A percentile compares a stretch with the other conserved stretches of the same genome.
Evolutionary conservation across 2,797 vertebrate genomes (phyloP).

Genomic region (Phrynocephalus vlangalii): DNA sequence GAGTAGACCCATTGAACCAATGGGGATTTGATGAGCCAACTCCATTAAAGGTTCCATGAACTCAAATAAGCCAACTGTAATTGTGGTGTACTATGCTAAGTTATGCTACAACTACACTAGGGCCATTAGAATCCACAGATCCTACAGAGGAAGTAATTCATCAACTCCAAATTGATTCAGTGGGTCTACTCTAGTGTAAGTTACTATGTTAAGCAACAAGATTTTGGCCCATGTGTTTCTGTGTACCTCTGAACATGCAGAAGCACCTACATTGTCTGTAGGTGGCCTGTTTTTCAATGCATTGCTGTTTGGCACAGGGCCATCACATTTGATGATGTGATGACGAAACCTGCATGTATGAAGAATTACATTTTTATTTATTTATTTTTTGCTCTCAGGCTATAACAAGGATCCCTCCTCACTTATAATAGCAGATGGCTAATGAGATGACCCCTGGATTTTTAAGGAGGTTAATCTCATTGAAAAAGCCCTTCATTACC

Average conservation of each 20-base stretch:
- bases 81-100: no score
- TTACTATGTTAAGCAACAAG: neutral
- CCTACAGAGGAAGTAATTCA: no score
- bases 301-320: neutral
- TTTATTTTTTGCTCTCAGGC: neutral
- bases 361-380: slow-evolving; percentile 8
- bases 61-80: no score
- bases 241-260: neutral
- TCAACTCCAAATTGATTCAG: no score
- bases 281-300: neutral
- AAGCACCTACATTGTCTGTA: neutral
- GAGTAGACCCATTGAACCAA: no score
- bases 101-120: no score
- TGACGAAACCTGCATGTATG: neutral
- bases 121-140: no score
- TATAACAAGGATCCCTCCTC: neutral
- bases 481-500: slow-evolving; percentile 24
- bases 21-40: no score
- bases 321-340: neutral
- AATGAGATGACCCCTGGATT: slow-evolving; percentile 21
- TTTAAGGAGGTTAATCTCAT: slow-evolving; percentile 10
- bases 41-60: no score
- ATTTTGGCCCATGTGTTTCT: neutral
- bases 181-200: no score
- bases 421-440: slow-evolving; percentile 7